phyloP scores from a whole-genome alignment of 2,888 invertebrate species.

The Acronicta alni region DNA sequence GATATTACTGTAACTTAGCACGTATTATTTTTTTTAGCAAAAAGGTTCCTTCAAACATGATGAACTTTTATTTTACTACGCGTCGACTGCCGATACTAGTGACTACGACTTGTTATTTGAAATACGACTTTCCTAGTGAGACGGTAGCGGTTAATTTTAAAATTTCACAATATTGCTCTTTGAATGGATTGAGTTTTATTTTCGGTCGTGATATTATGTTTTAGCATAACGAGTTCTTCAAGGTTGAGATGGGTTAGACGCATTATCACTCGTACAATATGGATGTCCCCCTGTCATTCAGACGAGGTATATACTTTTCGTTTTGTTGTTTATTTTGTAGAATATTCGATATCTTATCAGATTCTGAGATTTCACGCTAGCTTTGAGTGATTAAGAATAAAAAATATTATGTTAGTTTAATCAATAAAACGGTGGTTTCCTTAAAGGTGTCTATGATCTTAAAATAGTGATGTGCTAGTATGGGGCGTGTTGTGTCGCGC shows the following conservation, averaged over 20 bases:
- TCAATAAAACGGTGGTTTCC: constrained; percentile 17
- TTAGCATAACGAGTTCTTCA: constrained; percentile 85
- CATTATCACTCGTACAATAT: constrained; percentile 69
- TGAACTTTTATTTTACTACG: constrained; percentile 34
- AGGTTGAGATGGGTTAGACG: constrained; percentile 74
- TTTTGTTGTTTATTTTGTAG: constrained; percentile 22
- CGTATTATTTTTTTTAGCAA: too few relatives aligned
- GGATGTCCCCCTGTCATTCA: constrained; percentile 64
- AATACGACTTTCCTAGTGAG: constrained; percentile 20
- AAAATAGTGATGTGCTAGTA: constrained; percentile 25
- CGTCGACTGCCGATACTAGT: too few relatives aligned
- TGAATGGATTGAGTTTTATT: constrained; percentile 69
- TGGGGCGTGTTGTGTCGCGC: constrained; percentile 32
- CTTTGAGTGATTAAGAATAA: constrained; percentile 23
- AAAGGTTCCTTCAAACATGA: too few relatives aligned
- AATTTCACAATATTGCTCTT: constrained; percentile 62
- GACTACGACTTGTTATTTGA: constrained; percentile 16
- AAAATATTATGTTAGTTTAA: constrained; percentile 5
- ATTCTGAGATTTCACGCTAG: constrained; percentile 13
- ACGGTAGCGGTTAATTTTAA: constrained; percentile 52
- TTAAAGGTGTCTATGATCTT: constrained; percentile 34
- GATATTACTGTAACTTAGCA: too few relatives aligned
- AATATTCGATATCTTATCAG: constrained; percentile 37
- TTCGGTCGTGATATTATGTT: constrained; percentile 76
- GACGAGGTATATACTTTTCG: constrained; percentile 30